A percentile compares a stretch with the other conserved stretches of the same genome.
Conservation (phyloP, 1,140 invertebrate genomes). For the Kradibia gibbosae region DNA sequence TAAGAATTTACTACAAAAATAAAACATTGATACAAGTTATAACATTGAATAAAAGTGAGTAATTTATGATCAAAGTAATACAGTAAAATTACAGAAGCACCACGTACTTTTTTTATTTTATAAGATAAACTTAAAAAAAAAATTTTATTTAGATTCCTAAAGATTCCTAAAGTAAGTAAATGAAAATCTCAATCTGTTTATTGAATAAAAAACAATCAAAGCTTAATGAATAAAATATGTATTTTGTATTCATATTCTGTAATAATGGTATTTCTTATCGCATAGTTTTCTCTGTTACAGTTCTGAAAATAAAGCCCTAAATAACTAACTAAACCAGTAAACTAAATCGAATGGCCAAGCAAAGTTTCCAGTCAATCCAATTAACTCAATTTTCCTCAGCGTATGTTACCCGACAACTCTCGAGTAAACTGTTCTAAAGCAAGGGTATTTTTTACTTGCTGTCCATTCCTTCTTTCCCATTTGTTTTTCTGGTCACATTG, state of each 20-base stretch:
- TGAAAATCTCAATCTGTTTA: too few species aligned
- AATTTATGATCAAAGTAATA: too few species aligned
- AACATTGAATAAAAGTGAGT: too few species aligned
- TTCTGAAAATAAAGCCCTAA: neutral
- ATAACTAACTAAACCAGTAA: neutral
- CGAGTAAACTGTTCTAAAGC: neutral
- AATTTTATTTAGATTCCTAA: too few species aligned
- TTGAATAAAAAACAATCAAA: too few species aligned
- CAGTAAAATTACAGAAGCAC: too few species aligned
- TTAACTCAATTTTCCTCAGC: neutral
- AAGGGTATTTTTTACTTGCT: neutral
- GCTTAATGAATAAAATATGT: neutral
- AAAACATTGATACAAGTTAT: too few species aligned
- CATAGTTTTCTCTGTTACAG: neutral
- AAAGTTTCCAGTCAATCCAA: constrained; percentile 1
- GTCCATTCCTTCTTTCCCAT: neutral
- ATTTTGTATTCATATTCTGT: neutral
- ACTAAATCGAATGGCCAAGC: neutral
- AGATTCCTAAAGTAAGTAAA: too few species aligned
- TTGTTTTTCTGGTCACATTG: constrained; percentile 7
- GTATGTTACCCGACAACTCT: neutral
- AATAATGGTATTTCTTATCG: neutral
- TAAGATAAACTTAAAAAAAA: too few species aligned
- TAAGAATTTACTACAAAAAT: too few species aligned
- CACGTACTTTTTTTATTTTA: too few species aligned